Conservation (phyloP, 2,888 invertebrate genomes). For the Glaucopsyche alexis region DNA sequence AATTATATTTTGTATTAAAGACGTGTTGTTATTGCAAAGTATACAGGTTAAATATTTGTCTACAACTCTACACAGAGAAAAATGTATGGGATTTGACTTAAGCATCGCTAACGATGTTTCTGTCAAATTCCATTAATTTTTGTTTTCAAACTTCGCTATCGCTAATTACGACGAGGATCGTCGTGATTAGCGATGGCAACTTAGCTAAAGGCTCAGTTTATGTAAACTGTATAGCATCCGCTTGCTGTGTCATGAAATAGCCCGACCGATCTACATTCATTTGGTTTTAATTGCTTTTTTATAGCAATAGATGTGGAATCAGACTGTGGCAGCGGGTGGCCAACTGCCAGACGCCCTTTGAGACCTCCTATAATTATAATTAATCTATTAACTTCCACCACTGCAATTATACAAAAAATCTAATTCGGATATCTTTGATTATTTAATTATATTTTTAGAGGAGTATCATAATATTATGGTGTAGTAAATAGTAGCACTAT, state of each 20-base stretch:
- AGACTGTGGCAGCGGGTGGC: not conserved
- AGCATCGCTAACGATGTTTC: too few species aligned
- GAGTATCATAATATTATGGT: not conserved
- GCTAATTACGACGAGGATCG: too few species aligned
- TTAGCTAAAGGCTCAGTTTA: too few species aligned
- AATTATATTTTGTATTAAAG: too few species aligned
- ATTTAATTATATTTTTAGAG: conserved; percentile 23
- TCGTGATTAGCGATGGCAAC: too few species aligned
- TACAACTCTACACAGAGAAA: too few species aligned
- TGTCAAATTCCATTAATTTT: too few species aligned
- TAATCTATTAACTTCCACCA: conserved; percentile 26
- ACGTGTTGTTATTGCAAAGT: too few species aligned
- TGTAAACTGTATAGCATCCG: too few species aligned
- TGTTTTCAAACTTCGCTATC: too few species aligned
- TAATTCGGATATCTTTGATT: conserved; percentile 11
- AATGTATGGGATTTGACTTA: too few species aligned
- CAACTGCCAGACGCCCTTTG: not conserved
- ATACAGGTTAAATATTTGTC: too few species aligned
- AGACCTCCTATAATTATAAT: conserved; percentile 20
- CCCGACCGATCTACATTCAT: conserved; percentile 3
- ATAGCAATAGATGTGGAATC: conserved; percentile 8
- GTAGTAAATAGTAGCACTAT: not conserved
- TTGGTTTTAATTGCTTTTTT: conserved; percentile 16
- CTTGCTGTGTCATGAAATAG: not conserved
- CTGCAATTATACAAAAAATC: conserved; percentile 26